A percentile compares a stretch with the other conserved stretches of the same genome.
Evolutionary conservation across 1,140 invertebrate species (phyloP).

Genomic region (Temnothorax curvispinosus): DNA sequence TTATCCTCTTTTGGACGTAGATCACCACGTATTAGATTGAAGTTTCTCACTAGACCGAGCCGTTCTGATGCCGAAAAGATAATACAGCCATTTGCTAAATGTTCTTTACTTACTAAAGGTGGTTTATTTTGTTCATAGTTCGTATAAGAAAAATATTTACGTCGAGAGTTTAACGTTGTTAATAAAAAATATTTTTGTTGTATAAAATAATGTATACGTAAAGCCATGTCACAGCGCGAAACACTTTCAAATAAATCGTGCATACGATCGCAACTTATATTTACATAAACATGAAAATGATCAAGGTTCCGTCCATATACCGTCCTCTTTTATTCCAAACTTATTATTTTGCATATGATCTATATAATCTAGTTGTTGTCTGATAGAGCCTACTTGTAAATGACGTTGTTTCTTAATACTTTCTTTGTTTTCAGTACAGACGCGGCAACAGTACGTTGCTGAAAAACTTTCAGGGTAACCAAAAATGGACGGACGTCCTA

Average conservation of each 20-base stretch:
- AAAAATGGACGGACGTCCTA: constrained; percentile 1
- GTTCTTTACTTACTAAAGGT: neutral
- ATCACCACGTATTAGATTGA: neutral
- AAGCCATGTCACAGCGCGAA: constrained; percentile 6
- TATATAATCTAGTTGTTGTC: neutral
- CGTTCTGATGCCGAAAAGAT: neutral
- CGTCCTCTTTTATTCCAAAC: neutral
- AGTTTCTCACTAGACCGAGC: neutral
- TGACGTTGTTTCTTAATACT: neutral
- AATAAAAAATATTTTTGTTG: neutral
- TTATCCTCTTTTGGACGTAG: neutral
- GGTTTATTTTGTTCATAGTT: constrained; percentile 17
- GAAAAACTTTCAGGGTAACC: constrained; percentile 9
- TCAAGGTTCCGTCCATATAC: constrained; percentile 10
- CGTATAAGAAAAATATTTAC: constrained; percentile 16
- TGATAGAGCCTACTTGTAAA: neutral
- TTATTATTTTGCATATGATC: neutral
- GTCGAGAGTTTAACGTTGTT: neutral
- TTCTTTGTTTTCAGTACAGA: constrained; percentile 11
- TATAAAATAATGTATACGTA: neutral
- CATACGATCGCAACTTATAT: neutral
- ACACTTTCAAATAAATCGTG: neutral
- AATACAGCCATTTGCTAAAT: neutral
- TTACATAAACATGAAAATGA: constrained; percentile 7
- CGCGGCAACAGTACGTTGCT: neutral